Percentiles rank a stretch among this genome's conserved stretches.
Conservation (phyloP, 2,797 vertebrate genomes). For the Tokudaia tokunoshimensis region DNA sequence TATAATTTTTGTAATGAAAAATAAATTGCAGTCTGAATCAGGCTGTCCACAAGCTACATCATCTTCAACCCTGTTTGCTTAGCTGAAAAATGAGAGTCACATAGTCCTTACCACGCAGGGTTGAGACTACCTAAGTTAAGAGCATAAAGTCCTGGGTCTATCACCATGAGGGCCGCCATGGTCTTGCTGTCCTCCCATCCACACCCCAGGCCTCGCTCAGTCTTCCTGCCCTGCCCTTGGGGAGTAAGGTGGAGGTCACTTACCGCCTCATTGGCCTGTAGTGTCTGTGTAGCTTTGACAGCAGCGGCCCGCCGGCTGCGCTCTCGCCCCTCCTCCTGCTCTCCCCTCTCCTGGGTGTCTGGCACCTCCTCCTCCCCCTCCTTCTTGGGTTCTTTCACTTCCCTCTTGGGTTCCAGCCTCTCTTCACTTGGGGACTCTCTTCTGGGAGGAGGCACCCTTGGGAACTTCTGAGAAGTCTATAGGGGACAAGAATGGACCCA, state of each 20-base stretch:
- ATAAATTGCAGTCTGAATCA: not conserved
- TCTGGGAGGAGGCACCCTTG: conserved; percentile 89
- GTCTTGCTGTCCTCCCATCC: conserved; percentile 35
- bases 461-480: conserved; percentile 94
- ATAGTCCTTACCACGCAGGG: not conserved
- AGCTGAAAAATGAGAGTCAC: conserved; percentile 16
- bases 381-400: conserved; percentile 84
- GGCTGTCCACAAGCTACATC: not conserved
- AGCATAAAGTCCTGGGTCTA: not conserved
- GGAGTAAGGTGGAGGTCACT: conserved; percentile 82
- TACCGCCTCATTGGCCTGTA: conserved; percentile 92
- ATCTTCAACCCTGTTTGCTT: conserved; percentile 38
- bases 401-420: conserved; percentile 90
- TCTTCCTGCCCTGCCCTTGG: not conserved
- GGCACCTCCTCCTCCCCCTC: conserved; percentile 82
- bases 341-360: conserved; percentile 81
- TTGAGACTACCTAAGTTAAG: not conserved
- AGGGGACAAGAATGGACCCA: conserved; percentile 68
- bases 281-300: conserved; percentile 89
- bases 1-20: not conserved
- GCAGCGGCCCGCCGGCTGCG: conserved; percentile 89
- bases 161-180: not conserved
- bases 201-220: not conserved
- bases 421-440: conserved; percentile 94
- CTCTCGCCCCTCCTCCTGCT: conserved; percentile 88